These are phyloP conservation scores for Aphidius colemani DNA, from an alignment of 2,888 invertebrate species.

Conservation along the genomic window DNA sequence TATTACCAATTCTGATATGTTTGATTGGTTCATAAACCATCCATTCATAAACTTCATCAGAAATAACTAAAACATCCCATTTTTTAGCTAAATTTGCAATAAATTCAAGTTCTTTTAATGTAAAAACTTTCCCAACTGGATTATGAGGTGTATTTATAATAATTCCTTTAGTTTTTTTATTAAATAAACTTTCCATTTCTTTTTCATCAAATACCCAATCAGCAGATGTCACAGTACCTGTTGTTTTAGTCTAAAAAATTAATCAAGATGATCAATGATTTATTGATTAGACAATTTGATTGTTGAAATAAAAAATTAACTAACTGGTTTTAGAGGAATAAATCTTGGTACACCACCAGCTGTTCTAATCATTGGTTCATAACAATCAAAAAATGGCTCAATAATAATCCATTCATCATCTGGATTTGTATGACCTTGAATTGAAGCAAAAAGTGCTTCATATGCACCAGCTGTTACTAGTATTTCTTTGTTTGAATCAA, in stretches of 20 bases:
- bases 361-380: conserved; percentile 89
- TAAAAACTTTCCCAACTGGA: conserved; percentile 92
- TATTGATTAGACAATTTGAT: conserved; percentile 6
- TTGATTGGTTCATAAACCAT: conserved; percentile 82
- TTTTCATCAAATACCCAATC: conserved; percentile 88
- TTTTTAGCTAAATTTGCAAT: conserved; percentile 91
- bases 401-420: conserved; percentile 95
- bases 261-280: not conserved
- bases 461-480: conserved; percentile 93
- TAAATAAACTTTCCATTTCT: conserved; percentile 82
- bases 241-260: conserved; percentile 59
- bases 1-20: conserved; percentile 86
- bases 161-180: conserved; percentile 87
- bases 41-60: conserved; percentile 99
- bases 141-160: conserved; percentile 98
- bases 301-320: conserved; percentile 39
- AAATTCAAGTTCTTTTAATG: conserved; percentile 69
- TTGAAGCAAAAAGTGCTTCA: conserved; percentile 85
- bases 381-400: conserved; percentile 98
- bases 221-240: conserved; percentile 68
- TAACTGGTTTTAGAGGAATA: conserved; percentile 83
- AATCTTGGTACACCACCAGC: conserved; percentile 88
- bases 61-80: conserved; percentile 87
- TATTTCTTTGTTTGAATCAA: conserved; percentile 87
- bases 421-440: conserved; percentile 84